phyloP scores from a whole-genome alignment of 2,113 vertebrate species.

The Galemys pyrenaicus region DNA sequence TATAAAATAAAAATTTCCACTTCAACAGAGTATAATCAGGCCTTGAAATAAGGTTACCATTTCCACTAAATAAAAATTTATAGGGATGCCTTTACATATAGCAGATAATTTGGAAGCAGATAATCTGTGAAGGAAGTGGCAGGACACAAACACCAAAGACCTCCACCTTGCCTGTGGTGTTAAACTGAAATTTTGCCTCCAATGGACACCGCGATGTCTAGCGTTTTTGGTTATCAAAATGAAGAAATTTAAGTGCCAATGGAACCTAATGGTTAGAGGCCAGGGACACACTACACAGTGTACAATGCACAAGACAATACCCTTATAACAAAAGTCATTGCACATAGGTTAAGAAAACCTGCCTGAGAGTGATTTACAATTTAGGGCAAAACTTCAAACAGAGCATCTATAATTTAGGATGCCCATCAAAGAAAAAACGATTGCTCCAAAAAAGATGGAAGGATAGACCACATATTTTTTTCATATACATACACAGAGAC shows the following conservation, averaged over 20 bases:
- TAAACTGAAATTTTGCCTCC: neutral
- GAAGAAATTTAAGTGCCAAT: neutral
- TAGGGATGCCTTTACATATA: neutral
- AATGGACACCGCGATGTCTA: neutral
- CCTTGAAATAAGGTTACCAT: constrained; percentile 21
- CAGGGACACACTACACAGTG: neutral
- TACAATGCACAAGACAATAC: neutral
- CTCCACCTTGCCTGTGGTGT: neutral
- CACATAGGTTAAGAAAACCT: neutral
- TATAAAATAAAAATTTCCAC: constrained; percentile 30
- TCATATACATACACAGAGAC: neutral
- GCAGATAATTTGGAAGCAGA: neutral
- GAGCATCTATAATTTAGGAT: neutral
- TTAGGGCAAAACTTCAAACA: neutral
- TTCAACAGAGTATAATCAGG: neutral
- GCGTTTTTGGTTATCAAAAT: neutral
- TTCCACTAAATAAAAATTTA: neutral
- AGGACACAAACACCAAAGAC: neutral
- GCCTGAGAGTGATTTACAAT: neutral
- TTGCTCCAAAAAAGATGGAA: neutral
- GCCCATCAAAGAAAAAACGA: neutral
- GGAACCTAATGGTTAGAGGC: neutral
- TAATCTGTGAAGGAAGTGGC: neutral
- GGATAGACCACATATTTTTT: neutral
- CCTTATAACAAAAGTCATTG: neutral